Conservation (phyloP, 2,888 invertebrate genomes). For the Caenorhabditis macrosperma region DNA sequence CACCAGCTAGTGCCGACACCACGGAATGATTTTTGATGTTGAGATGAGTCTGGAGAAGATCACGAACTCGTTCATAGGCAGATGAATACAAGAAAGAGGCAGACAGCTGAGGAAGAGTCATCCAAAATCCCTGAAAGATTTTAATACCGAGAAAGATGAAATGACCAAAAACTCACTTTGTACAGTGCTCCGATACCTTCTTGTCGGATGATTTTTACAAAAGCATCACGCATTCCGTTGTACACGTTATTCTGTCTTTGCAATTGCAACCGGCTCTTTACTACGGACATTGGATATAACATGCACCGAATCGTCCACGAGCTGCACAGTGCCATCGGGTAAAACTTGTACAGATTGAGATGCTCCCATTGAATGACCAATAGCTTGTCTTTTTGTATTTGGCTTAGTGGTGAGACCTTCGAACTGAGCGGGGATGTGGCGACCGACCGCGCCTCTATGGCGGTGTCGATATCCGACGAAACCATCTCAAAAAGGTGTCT, state of each 20-base stretch:
- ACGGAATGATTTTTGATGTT: slow-evolving; percentile 69
- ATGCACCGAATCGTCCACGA: slow-evolving; percentile 73
- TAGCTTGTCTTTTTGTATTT: slow-evolving; percentile 63
- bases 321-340: slow-evolving; percentile 70
- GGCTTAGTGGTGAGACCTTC: slow-evolving; percentile 22
- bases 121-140: slow-evolving; percentile 77
- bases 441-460: slow-evolving; percentile 49
- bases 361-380: slow-evolving; percentile 79
- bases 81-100: slow-evolving; percentile 79
- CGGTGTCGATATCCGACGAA: slow-evolving; percentile 53
- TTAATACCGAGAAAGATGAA: slow-evolving; percentile 3
- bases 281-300: slow-evolving; percentile 77
- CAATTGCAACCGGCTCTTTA: slow-evolving; percentile 74
- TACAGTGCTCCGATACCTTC: slow-evolving; percentile 77
- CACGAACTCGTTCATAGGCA: slow-evolving; percentile 76
- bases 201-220: slow-evolving; percentile 72
- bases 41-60: slow-evolving; percentile 69
- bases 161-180: slow-evolving; percentile 70
- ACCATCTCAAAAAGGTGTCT: slow-evolving; percentile 53
- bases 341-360: slow-evolving; percentile 76
- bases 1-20: slow-evolving; percentile 71
- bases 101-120: slow-evolving; percentile 78
- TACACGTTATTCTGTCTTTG: slow-evolving; percentile 78
- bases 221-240: slow-evolving; percentile 75
- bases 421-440: slow-evolving; percentile 42